Base-by-base conservation (phyloP, 2,888 invertebrate genomes). In the Apodemia duryi region DNA sequence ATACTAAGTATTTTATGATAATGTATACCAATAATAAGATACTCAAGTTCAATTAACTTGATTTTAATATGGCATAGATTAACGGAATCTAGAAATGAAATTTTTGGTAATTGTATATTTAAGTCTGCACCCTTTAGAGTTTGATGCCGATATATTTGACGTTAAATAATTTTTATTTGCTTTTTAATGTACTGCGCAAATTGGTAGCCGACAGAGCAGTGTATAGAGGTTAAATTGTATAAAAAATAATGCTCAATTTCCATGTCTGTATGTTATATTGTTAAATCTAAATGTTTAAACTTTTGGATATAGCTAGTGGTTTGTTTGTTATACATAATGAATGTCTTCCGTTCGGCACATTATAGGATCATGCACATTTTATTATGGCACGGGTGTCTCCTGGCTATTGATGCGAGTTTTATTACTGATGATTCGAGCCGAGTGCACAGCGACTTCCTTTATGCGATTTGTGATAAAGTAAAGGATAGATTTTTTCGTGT, bases 251-350 rank as follows among this genome's bases (percentile, higher is more conserved):
- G 91, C 91, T 91, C 91, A 91, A 91, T 90, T 85, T 86, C 88
- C 85, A 82, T 88, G 83, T 86, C 81, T 86, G 79, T 88, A 84
- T 85, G 85, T 88, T 86, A 79, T 86, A 87, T 86, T 85, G 84
- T 90, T 86, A 80, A 85, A 82, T 77, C 71, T 69, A 80, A 84
- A 85, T 82, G 81, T 86, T 89, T 88, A 77, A 82, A 83, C 83
- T 78, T 80, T 84, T 72, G 78, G 84, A 72, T 74, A 68, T 71
- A 74, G 67, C 68, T 70, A 69, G 82, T 79, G 97, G 97, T 94
- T 96, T 93, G 93, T 97, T 97, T 93, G 95, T 97, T 93, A 97
- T 69, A 67, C 97, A 84, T 97, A 97, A 92, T 97, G 78, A 87
- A 89, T 84, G 92, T 92, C 92, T 92, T 92, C 92, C 92, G 92